Conservation (phyloP, 2,888 invertebrate species). For the Drosophila pseudotakahashii region DNA sequence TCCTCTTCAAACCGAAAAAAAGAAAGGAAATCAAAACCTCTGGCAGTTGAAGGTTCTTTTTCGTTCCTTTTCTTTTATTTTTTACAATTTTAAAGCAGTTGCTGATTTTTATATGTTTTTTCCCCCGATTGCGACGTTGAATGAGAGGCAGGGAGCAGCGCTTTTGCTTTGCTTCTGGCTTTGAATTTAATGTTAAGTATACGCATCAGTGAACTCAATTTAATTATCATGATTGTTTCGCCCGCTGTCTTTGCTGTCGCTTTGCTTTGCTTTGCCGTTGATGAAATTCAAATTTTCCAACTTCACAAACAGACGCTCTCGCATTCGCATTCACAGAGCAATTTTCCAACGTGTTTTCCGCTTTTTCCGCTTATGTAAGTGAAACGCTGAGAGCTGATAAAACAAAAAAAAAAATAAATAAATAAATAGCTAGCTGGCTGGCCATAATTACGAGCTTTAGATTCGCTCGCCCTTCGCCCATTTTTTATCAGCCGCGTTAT, state of each 20-base stretch:
- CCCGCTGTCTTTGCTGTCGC: constrained; percentile 56
- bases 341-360: constrained; percentile 61
- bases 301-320: constrained; percentile 61
- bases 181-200: constrained; percentile 80
- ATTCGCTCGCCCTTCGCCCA: constrained; percentile 74
- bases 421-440: constrained; percentile 22
- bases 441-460: constrained; percentile 71
- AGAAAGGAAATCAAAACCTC: constrained; percentile 20
- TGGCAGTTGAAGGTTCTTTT: constrained; percentile 73
- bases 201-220: constrained; percentile 82
- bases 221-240: constrained; percentile 78
- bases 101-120: constrained; percentile 33
- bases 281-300: constrained; percentile 69
- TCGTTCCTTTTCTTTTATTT: constrained; percentile 25
- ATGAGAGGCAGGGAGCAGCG: constrained; percentile 1
- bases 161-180: constrained; percentile 36
- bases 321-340: constrained; percentile 40
- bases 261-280: constrained; percentile 16
- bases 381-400: constrained; percentile 57
- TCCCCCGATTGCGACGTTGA: constrained; percentile 4
- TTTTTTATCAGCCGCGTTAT: constrained; percentile 73
- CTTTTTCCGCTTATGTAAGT: constrained; percentile 62
- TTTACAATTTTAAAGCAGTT: constrained; percentile 58
- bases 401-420: constrained; percentile 11
- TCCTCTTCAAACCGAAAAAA: constrained; percentile 32